These are phyloP conservation scores for Polymixis flavicincta DNA, from an alignment of 2,888 invertebrate species.

Conservation along the genomic window DNA sequence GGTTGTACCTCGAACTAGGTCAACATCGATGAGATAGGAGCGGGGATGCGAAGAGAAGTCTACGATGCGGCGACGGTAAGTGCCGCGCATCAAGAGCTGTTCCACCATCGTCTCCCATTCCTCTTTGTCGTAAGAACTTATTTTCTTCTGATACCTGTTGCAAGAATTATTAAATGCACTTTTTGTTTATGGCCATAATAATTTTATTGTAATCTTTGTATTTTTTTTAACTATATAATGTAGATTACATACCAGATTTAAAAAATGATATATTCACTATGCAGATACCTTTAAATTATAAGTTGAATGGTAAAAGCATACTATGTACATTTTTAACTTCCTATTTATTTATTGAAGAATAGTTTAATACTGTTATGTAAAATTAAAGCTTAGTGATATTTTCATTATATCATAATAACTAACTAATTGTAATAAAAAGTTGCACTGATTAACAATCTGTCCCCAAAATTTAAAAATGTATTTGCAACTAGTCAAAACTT, in stretches of 20 bases:
- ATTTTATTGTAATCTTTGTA: background rate
- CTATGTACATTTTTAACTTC: background rate
- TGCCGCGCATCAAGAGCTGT: slow-evolving; percentile 90
- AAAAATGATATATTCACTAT: background rate
- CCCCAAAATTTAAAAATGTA: background rate
- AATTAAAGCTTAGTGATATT: background rate
- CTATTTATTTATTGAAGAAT: background rate
- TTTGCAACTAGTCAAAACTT: background rate
- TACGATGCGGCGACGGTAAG: slow-evolving; percentile 92
- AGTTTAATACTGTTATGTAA: background rate
- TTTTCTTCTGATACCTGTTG: slow-evolving; percentile 97
- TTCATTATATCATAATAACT: background rate
- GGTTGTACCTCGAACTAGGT: slow-evolving; percentile 96
- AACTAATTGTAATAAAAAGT: background rate
- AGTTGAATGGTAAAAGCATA: background rate
- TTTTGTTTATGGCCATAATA: too few relatives aligned
- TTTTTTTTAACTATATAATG: background rate
- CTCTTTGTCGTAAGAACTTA: slow-evolving; percentile 99
- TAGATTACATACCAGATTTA: background rate
- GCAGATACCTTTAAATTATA: background rate
- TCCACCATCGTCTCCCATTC: slow-evolving; percentile 99
- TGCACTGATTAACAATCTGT: background rate
- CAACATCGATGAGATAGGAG: slow-evolving; percentile 98
- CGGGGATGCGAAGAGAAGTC: slow-evolving; percentile 96
- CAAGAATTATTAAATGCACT: background rate